phyloP scores from a whole-genome alignment of 2,888 invertebrate species.

The Lycaena phlaeas region DNA sequence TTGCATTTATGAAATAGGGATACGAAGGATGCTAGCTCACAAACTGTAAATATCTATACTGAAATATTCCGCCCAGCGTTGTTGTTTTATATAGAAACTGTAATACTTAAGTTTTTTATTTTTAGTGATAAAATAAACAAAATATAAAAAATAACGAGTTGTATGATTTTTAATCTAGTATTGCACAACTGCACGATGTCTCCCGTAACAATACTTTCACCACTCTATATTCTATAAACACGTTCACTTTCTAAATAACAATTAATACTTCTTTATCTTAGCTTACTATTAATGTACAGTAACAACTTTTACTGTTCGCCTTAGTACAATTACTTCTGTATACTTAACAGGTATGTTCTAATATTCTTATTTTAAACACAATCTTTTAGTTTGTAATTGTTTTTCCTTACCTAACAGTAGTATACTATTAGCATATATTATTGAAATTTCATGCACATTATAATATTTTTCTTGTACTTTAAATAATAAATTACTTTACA shows the following conservation, averaged over 20 bases:
- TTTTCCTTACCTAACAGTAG: not conserved
- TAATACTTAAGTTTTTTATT: constrained; percentile 69
- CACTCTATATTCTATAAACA: constrained; percentile 38
- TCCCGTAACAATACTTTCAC: constrained; percentile 45
- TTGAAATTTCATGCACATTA: not conserved
- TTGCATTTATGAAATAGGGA: constrained; percentile 53
- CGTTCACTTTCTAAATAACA: constrained; percentile 51
- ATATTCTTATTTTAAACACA: not conserved
- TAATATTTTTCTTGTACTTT: constrained; percentile 2
- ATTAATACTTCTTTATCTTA: constrained; percentile 34
- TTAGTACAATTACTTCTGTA: constrained; percentile 9
- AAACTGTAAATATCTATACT: constrained; percentile 60
- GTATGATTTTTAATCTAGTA: constrained; percentile 45
- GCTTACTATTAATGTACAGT: too few species aligned
- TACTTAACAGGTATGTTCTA: constrained; percentile 10
- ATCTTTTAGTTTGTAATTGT: not conserved
- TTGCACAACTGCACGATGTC: constrained; percentile 45
- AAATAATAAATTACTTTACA: constrained; percentile 46
- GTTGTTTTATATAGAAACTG: constrained; percentile 70
- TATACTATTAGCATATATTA: not conserved
- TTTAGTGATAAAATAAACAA: constrained; percentile 72
- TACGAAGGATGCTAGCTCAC: constrained; percentile 26
- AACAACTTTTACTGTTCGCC: too few species aligned
- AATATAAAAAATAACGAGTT: constrained; percentile 45
- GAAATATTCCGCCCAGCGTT: constrained; percentile 64